A percentile compares a stretch with the other conserved stretches of the same genome.
Evolutionary conservation across 1,140 invertebrate genomes (phyloP).

Genomic region (Stegodyphus mimosarum): DNA sequence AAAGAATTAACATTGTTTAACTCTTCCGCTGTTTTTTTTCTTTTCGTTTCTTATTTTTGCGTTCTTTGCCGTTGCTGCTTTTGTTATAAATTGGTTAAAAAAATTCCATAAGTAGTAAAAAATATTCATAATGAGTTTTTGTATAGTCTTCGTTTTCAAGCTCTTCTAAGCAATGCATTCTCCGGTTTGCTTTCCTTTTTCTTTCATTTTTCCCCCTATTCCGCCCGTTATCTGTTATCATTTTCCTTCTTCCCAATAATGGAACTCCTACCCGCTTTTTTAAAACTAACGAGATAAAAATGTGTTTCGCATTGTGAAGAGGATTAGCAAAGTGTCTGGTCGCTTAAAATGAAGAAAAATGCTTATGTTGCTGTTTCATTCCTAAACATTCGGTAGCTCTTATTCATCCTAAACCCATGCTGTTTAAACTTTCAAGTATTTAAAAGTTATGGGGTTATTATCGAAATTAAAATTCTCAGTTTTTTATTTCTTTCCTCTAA

Average conservation of each 20-base stretch:
- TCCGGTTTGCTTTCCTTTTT: no score
- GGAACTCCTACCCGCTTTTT: constrained; percentile 21
- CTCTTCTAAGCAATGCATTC: constrained; percentile 9
- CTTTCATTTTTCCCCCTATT: no score
- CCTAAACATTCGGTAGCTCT: no score
- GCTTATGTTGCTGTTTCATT: no score
- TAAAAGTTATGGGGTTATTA: no score
- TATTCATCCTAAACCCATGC: no score
- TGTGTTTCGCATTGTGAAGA: constrained; percentile 38
- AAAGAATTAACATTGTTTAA: constrained; percentile 48
- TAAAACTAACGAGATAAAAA: constrained; percentile 38
- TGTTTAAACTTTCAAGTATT: no score
- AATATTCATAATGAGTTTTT: constrained; percentile 36
- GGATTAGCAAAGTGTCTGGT: constrained; percentile 37
- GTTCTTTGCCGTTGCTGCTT: not conserved
- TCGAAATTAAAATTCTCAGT: no score
- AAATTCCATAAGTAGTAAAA: constrained; percentile 2
- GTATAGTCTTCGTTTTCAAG: constrained; percentile 12
- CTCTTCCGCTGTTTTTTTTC: constrained; percentile 44
- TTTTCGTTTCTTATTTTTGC: no score
- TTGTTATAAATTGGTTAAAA: constrained; percentile 23
- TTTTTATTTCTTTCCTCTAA: no score
- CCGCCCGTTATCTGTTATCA: not conserved
- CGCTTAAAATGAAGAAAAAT: no score
- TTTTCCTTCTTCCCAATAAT: constrained; percentile 33